Percentiles rank a stretch among this genome's conserved stretches.
Evolutionary conservation across 2,113 vertebrate genomes (phyloP).

Genomic region (Vulpes ferrilata): DNA sequence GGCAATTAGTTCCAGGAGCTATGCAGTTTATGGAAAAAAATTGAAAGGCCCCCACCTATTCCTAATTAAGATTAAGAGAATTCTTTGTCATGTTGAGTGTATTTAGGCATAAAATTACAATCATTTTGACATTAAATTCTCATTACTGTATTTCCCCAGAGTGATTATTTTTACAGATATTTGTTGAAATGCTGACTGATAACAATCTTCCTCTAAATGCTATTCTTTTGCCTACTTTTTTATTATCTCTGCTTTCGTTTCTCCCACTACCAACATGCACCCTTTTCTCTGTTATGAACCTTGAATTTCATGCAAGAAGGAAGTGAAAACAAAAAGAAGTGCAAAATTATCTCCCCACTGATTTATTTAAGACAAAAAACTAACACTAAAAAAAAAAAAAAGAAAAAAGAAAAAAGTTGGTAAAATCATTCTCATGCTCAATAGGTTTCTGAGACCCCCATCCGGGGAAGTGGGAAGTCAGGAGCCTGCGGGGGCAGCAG

Average conservation of each 20-base stretch:
- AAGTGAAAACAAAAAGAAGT: neutral
- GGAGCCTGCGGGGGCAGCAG: neutral
- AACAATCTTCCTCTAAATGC: neutral
- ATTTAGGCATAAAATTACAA: slow-evolving; percentile 74
- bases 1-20: slow-evolving; percentile 42
- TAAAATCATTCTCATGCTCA: neutral
- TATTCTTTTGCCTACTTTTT: neutral
- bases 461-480: neutral
- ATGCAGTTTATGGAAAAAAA: slow-evolving; percentile 44
- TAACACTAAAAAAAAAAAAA: neutral
- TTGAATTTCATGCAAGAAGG: neutral
- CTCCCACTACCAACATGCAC: neutral
- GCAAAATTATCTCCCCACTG: neutral
- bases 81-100: slow-evolving; percentile 46
- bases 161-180: slow-evolving; percentile 47
- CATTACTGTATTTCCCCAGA: slow-evolving; percentile 49
- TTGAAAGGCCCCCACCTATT: slow-evolving; percentile 27
- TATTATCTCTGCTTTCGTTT: neutral
- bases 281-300: neutral
- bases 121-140: slow-evolving; percentile 78
- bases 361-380: neutral
- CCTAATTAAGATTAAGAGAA: slow-evolving; percentile 69
- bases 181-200: slow-evolving; percentile 32
- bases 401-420: neutral
- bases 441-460: neutral